These are phyloP conservation scores for Ochropacha duplaris DNA, from an alignment of 2,888 invertebrate genomes.

Conservation along the genomic window DNA sequence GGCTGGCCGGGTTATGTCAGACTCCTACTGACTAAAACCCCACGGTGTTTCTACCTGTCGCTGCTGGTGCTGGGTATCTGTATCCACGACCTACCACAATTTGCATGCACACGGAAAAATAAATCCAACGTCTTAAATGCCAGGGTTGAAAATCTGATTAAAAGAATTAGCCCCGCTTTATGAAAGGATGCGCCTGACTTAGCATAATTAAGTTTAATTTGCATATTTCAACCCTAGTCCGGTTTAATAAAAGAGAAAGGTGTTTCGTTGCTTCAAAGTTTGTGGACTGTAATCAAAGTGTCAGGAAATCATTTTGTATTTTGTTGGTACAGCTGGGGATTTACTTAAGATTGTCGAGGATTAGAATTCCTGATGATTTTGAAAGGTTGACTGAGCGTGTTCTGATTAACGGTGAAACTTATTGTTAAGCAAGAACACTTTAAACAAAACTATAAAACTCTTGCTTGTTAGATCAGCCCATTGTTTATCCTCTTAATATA, in stretches of 20 bases:
- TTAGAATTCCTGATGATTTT: constrained; percentile 1
- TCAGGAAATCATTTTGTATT: background rate
- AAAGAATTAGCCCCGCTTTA: background rate
- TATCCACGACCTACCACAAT: background rate
- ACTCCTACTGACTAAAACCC: too few relatives aligned
- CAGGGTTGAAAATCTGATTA: background rate
- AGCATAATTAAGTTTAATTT: constrained; percentile 42
- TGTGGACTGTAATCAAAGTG: constrained; percentile 23
- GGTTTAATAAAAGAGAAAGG: constrained; percentile 26
- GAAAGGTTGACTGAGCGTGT: background rate
- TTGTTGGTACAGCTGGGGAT: background rate
- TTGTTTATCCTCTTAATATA: too few relatives aligned
- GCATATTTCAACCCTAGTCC: constrained; percentile 35
- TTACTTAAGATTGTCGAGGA: background rate
- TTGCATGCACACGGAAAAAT: background rate
- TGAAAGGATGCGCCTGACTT: constrained; percentile 20
- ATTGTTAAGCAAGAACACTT: too few relatives aligned
- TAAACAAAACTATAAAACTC: too few relatives aligned
- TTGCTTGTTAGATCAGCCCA: too few relatives aligned
- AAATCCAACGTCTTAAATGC: background rate
- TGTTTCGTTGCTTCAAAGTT: constrained; percentile 16
- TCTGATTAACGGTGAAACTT: too few relatives aligned
- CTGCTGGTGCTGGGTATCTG: too few relatives aligned
- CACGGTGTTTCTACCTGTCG: too few relatives aligned
- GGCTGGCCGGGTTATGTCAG: too few relatives aligned